Base-by-base conservation (phyloP, 2,888 invertebrate species). In the Zhengitettix transpicula region DNA sequence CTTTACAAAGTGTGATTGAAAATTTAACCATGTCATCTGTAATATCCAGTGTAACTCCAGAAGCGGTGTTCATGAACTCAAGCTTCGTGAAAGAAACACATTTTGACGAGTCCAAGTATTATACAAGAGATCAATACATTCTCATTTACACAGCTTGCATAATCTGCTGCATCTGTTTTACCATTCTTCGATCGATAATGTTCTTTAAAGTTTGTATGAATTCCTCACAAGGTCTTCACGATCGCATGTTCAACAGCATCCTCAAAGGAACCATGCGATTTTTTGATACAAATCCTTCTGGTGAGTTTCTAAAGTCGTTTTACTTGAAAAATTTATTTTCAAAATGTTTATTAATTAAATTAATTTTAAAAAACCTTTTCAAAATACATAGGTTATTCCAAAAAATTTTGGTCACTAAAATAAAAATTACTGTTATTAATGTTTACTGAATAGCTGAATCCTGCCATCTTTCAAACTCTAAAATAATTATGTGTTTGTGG, bases 211-310 rank as follows among this genome's bases (percentile, higher is more conserved):
- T 58, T 9, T 53, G 52, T 17, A 53, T 58, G 53, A 12, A 15
- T 14, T 40, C 52, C n/a, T 58, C 58, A 2, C n/a, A 41, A n/a
- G 41, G 52, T 8, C 41, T 58, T 28, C 58, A 58, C 41, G 47
- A 53, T 14, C 75, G 73, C 40, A 90, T 92, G 88, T 89, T 92
- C 71, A 74, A 78, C 28, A 80, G 83, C 66, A 78, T 93, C 44
- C 71, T 91, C 11, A 76, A 83, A 63, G 84, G 87, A 0, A 85
- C 87, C 0, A 85, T 89, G 78, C 74, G 81, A 40, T 58, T 58
- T 52, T 58, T 58, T 41, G 53, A 58, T 52, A 52, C 41, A 17
- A 58, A 58, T 42, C 52, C 58, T 58, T 58, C 58, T 11, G 58
- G 52, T 58, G 71, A 77, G 75, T 65, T 14, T 12, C n/a, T 14